A percentile compares a stretch with the other conserved stretches of the same genome.
Evolutionary conservation across 2,888 invertebrate species (phyloP).

Genomic region (Coenonympha arcania): DNA sequence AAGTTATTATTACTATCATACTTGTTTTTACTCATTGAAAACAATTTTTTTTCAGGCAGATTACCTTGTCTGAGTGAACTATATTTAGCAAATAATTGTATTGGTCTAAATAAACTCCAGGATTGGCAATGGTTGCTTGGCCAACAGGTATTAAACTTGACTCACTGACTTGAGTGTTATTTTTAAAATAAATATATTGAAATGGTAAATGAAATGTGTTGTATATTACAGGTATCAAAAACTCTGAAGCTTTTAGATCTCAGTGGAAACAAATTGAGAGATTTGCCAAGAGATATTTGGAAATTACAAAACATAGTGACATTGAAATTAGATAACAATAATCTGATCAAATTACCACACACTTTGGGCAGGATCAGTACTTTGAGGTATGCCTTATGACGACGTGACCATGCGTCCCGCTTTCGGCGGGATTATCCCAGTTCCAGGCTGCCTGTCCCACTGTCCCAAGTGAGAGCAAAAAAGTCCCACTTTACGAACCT

Average conservation of each 20-base stretch:
- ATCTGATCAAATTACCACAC: conserved; percentile 74
- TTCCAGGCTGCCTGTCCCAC: too few relatives aligned
- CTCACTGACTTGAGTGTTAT: not conserved
- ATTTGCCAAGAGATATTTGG: conserved; percentile 77
- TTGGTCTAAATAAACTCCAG: conserved; percentile 66
- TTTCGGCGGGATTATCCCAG: too few relatives aligned
- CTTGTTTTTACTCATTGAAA: not conserved
- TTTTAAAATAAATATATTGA: not conserved
- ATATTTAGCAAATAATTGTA: conserved; percentile 76
- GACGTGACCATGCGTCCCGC: too few relatives aligned
- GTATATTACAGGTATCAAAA: conserved; percentile 55
- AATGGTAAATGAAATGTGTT: not conserved
- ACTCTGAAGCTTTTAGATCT: conserved; percentile 77
- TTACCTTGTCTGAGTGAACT: conserved; percentile 77
- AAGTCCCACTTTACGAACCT: too few relatives aligned
- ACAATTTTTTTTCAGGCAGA: conserved; percentile 43
- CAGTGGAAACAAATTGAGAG: conserved; percentile 71
- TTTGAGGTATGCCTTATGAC: conserved; percentile 61
- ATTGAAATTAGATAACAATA: conserved; percentile 78
- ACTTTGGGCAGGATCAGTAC: conserved; percentile 76
- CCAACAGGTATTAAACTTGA: conserved; percentile 41
- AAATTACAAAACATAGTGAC: conserved; percentile 76
- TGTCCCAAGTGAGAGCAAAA: too few relatives aligned
- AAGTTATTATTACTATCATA: not conserved
- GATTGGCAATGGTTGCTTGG: conserved; percentile 81